Evolutionary conservation across 1,140 invertebrate genomes (phyloP).

Genomic region (Bombus confusus): DNA sequence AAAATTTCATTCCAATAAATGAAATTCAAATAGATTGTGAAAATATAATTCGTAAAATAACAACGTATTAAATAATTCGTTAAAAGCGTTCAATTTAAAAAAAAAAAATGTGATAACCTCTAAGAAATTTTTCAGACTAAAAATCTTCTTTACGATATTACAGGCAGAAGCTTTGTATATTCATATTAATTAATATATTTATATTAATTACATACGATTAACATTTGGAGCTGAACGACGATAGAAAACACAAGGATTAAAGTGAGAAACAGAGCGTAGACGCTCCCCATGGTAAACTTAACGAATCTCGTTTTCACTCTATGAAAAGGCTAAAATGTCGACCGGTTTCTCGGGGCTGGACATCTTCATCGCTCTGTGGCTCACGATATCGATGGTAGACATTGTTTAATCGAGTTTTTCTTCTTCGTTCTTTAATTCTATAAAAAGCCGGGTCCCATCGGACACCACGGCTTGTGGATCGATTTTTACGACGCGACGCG

Average conservation of each 20-base stretch:
- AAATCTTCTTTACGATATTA: too few species aligned
- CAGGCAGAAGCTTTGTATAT: not conserved
- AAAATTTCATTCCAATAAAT: not conserved
- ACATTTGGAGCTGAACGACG: conserved; percentile 56
- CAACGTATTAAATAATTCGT: not conserved
- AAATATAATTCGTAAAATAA: not conserved
- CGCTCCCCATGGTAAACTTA: conserved; percentile 46
- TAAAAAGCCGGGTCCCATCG: conserved; percentile 1
- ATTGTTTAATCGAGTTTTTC: not conserved
- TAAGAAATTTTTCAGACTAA: not conserved
- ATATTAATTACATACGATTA: conserved; percentile 55
- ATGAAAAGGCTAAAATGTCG: conserved; percentile 14
- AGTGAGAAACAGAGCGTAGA: conserved; percentile 48
- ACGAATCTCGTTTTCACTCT: not conserved
- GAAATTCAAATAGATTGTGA: not conserved
- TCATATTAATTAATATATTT: not conserved
- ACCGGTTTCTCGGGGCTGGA: not conserved
- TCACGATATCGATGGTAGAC: not conserved
- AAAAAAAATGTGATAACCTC: not conserved
- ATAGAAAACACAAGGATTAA: conserved; percentile 50
- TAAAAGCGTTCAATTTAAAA: not conserved
- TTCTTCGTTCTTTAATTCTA: not conserved
- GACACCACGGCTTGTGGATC: conserved; percentile 6
- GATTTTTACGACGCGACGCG: conserved; percentile 3
- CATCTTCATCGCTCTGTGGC: conserved; percentile 20